Evolutionary conservation across 2,113 vertebrate genomes (phyloP).

Genomic region (Perca fluviatilis): DNA sequence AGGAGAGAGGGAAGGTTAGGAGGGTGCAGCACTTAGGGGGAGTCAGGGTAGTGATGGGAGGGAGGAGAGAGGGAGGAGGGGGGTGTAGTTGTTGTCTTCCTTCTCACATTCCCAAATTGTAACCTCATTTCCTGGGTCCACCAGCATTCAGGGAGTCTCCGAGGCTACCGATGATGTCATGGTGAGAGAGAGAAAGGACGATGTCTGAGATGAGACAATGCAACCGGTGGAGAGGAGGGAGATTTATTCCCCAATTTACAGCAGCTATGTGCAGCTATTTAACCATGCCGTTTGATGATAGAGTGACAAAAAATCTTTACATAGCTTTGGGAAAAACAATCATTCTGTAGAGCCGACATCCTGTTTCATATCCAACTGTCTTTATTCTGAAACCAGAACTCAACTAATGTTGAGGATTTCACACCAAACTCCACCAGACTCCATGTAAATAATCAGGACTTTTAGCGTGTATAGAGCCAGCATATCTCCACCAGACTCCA

Average conservation of each 20-base stretch:
- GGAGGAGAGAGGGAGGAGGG: neutral
- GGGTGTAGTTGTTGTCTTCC: slow-evolving; percentile 50
- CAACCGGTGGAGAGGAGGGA: neutral
- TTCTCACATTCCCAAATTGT: slow-evolving; percentile 78
- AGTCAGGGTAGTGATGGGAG: neutral
- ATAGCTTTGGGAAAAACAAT: too few relatives aligned
- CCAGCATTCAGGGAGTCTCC: slow-evolving; percentile 70
- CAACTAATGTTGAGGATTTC: too few relatives aligned
- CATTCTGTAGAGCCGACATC: neutral
- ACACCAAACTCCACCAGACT: too few relatives aligned
- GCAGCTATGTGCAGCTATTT: too few relatives aligned
- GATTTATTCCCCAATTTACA: too few relatives aligned
- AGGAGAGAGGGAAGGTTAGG: neutral
- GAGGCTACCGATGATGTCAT: slow-evolving; percentile 83
- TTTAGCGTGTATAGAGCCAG: too few relatives aligned
- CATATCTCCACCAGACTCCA: too few relatives aligned
- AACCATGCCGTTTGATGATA: too few relatives aligned
- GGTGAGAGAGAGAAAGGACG: slow-evolving; percentile 51
- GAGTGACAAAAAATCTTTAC: too few relatives aligned
- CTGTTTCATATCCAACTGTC: too few relatives aligned
- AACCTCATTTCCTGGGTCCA: slow-evolving; percentile 82
- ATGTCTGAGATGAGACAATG: slow-evolving; percentile 64
- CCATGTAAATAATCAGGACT: too few relatives aligned
- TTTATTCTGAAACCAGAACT: too few relatives aligned
- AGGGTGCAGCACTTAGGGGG: slow-evolving; percentile 18